Evolutionary conservation across 2,113 vertebrate species (phyloP).

Genomic region (Bucco capensis): DNA sequence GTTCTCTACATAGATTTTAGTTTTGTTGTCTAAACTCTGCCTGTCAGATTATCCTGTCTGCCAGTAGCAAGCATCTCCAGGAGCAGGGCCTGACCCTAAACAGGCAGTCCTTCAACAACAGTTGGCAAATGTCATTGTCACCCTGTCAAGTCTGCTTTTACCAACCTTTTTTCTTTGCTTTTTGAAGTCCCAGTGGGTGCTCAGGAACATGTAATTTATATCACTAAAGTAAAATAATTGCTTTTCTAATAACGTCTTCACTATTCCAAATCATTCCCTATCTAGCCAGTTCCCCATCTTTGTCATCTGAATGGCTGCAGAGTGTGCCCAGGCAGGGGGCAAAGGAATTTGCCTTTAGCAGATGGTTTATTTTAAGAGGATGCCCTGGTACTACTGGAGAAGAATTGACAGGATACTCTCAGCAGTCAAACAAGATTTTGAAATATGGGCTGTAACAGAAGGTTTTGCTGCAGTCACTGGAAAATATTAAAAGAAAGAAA

Average conservation of each 20-base stretch:
- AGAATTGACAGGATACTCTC: slow-evolving; percentile 14
- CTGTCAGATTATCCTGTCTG: background rate
- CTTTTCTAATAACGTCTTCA: background rate
- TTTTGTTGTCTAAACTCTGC: background rate
- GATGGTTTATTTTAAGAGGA: slow-evolving; percentile 35
- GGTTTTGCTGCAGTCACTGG: slow-evolving; percentile 22
- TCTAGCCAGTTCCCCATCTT: background rate
- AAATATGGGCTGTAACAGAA: slow-evolving; percentile 6
- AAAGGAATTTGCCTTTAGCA: slow-evolving; percentile 15
- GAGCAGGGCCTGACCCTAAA: background rate
- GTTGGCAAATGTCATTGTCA: background rate
- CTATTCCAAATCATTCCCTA: background rate
- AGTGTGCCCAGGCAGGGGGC: background rate
- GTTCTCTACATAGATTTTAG: background rate
- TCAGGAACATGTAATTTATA: background rate
- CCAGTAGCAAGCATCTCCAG: background rate
- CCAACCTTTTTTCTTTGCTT: background rate
- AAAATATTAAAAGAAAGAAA: background rate
- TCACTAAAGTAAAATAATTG: background rate
- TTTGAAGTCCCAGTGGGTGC: background rate
- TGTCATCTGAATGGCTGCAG: background rate
- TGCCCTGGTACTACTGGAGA: background rate
- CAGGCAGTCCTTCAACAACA: background rate
- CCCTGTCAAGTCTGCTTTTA: background rate
- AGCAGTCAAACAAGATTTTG: background rate